Evolutionary conservation across 2,888 invertebrate genomes (phyloP).

Genomic region (Nyleta sp.): DNA sequence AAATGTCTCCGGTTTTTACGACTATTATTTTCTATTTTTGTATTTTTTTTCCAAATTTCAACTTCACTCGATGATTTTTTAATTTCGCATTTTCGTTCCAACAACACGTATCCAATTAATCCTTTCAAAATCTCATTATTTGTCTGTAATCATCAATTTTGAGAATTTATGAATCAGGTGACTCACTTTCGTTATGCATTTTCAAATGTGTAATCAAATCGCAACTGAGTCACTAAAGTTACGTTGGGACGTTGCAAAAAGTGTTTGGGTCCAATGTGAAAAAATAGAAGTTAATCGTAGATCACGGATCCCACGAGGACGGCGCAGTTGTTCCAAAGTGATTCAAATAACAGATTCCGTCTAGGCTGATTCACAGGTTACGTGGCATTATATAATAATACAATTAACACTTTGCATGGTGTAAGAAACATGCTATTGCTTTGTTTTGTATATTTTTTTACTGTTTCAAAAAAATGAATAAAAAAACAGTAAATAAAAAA

Average conservation of each 20-base stretch:
- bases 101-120: too few relatives aligned
- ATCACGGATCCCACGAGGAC: slow-evolving; percentile 48
- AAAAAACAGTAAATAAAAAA: too few relatives aligned
- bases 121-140: too few relatives aligned
- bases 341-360: slow-evolving; percentile 63
- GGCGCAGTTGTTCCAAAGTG: slow-evolving; percentile 43
- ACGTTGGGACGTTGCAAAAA: slow-evolving; percentile 23
- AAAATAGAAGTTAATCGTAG: slow-evolving; percentile 48
- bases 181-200: slow-evolving; percentile 27
- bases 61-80: too few relatives aligned
- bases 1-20: neutral
- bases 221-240: slow-evolving; percentile 31
- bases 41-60: too few relatives aligned
- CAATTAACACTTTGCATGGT: slow-evolving; percentile 65
- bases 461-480: neutral
- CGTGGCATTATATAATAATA: slow-evolving; percentile 64
- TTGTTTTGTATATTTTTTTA: slow-evolving; percentile 15
- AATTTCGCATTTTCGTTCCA: too few relatives aligned
- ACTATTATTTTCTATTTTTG: too few relatives aligned
- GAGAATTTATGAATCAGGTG: slow-evolving; percentile 24
- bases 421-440: slow-evolving; percentile 15
- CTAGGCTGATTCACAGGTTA: slow-evolving; percentile 69
- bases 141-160: too few relatives aligned
- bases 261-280: slow-evolving; percentile 40
- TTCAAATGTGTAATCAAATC: slow-evolving; percentile 33